Evolutionary conservation across 2,888 invertebrate genomes (phyloP).

Genomic region (Macaria liturata): DNA sequence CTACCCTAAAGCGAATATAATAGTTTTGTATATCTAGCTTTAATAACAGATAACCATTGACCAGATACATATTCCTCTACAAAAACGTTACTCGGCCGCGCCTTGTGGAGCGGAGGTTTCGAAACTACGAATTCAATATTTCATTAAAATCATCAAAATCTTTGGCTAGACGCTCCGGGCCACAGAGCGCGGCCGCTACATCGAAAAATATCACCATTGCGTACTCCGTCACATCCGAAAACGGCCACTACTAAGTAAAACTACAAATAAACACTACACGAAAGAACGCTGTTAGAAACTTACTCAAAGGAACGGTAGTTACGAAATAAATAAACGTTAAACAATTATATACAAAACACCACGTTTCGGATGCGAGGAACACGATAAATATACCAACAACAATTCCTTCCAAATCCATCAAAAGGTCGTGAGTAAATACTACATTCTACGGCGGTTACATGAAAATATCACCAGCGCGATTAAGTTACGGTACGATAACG

Average conservation of each 20-base stretch:
- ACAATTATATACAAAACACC: conserved; percentile 61
- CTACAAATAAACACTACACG: conserved; percentile 41
- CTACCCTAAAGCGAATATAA: conserved; percentile 74
- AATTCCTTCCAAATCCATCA: conserved; percentile 68
- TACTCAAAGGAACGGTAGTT: conserved; percentile 40
- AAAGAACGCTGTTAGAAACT: conserved; percentile 28
- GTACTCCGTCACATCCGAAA: conserved; percentile 27
- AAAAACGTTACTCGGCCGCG: conserved; percentile 38
- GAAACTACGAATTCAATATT: conserved; percentile 29
- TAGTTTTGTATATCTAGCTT: conserved; percentile 60
- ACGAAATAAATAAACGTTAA: conserved; percentile 52
- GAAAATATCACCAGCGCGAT: conserved; percentile 74
- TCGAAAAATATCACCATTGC: conserved; percentile 68
- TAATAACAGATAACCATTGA: conserved; percentile 63
- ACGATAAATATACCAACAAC: conserved; percentile 46
- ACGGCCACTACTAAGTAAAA: conserved; percentile 30
- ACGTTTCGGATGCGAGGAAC: conserved; percentile 44
- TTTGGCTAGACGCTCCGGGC: conserved; percentile 41
- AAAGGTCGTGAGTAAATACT: conserved; percentile 25
- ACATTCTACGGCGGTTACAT: conserved; percentile 57
- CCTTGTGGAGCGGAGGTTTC: conserved; percentile 31
- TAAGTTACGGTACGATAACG: conserved; percentile 52
- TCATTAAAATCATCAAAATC: conserved; percentile 29
- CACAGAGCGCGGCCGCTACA: conserved; percentile 48
- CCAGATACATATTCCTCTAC: conserved; percentile 43